Evolutionary conservation across 2,888 invertebrate species (phyloP).

Genomic region (Drosophila histrio): DNA sequence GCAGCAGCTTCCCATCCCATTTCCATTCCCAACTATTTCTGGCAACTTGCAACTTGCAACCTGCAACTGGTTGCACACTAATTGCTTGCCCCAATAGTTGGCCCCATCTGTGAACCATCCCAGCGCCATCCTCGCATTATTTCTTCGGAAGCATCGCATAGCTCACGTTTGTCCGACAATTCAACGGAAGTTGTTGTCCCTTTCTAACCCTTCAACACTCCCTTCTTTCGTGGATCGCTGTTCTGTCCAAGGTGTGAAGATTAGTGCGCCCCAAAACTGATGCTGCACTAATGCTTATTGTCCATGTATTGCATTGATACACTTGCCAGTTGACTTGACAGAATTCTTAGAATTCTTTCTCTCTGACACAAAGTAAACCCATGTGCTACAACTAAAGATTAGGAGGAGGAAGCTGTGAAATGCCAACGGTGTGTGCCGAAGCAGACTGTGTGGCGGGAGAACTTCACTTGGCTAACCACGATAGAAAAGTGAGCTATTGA

Average conservation of each 20-base stretch:
- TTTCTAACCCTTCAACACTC: background rate
- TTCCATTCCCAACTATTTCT: slow-evolving; percentile 50
- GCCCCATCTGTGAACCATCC: slow-evolving; percentile 12
- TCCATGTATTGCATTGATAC: slow-evolving; percentile 35
- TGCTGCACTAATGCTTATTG: slow-evolving; percentile 50
- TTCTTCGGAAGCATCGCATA: slow-evolving; percentile 77
- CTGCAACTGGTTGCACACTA: slow-evolving; percentile 53
- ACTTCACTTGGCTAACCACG: background rate
- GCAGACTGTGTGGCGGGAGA: slow-evolving; percentile 45
- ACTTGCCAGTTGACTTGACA: slow-evolving; percentile 47
- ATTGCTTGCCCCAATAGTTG: slow-evolving; percentile 65
- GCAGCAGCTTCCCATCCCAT: slow-evolving; percentile 22
- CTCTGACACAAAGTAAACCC: background rate
- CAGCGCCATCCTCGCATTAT: slow-evolving; percentile 58
- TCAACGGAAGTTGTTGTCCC: slow-evolving; percentile 69
- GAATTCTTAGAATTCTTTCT: slow-evolving; percentile 62
- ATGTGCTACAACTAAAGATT: background rate
- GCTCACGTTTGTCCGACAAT: slow-evolving; percentile 76
- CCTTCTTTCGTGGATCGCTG: slow-evolving; percentile 32
- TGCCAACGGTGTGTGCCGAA: slow-evolving; percentile 24
- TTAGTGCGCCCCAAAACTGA: slow-evolving; percentile 69
- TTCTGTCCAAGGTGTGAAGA: slow-evolving; percentile 73
- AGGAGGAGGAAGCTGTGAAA: slow-evolving; percentile 18
- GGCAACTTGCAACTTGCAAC: slow-evolving; percentile 52
- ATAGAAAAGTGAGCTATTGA: background rate